Base-by-base conservation (phyloP, 1,140 invertebrate genomes). In the Coboldia fuscipes region DNA sequence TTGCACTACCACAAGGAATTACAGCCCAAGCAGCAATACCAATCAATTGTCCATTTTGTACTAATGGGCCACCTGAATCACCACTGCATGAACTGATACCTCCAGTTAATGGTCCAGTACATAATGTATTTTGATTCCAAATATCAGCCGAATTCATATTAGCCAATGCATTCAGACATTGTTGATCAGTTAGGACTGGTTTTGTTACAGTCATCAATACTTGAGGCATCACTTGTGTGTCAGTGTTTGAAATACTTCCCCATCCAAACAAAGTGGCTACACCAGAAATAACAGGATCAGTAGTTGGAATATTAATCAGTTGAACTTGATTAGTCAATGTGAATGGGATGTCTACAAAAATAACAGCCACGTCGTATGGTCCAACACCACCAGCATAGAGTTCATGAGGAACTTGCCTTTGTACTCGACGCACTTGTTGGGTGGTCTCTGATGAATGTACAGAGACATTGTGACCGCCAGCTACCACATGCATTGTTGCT, bases 361-460 rank as follows among this genome's bases (percentile, higher is more conserved):
- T 56, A 5, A 67, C 33, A 1, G 62, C 63, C 14, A 68, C 63
- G 30, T 68, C 66, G 37, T 62, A 63, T 16, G 58, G 57, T 28
- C 54, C 60, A 0, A 62, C 56, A 16, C 48, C 51, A 22, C 51
- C 51, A 17, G 48, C 19, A 22, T 49, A 54, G 12, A 50, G 36
- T 31, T 51, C 49, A 26, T 54, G 51, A 0, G 42, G 40, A 10
- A 48, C 42, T 30, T 47, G 48, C 26, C 47, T 43, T 23, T 53
- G 48, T 18, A 54, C 50, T 32, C 40, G 31, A 3, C 51, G 51
- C 37, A 47, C 29, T 35, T 54, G 51, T 7, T 51, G 42, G 23
- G 31, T 41, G 18, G 34, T 37, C 4, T 40, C 40, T 30, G 49
- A 48, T 14, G 41, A 41, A 4, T 38, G 33, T 12, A 45, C 36